These are phyloP conservation scores for Craseonycteris thonglongyai DNA, from an alignment of 2,113 vertebrate species.

Conservation along the genomic window DNA sequence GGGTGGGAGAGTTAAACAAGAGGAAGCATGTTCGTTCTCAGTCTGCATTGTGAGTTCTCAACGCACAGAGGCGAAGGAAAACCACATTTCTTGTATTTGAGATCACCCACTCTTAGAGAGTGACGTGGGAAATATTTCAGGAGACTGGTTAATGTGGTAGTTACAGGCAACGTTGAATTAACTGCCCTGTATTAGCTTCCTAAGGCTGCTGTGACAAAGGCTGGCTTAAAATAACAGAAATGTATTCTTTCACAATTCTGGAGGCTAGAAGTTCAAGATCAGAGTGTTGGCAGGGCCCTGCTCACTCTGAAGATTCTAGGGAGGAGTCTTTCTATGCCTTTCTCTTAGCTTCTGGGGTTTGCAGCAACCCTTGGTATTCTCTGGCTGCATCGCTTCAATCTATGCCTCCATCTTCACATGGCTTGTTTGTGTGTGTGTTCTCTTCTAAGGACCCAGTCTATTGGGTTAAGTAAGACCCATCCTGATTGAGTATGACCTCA, in stretches of 20 bases:
- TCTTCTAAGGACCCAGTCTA: not conserved
- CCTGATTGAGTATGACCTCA: too few species aligned
- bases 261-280: not conserved
- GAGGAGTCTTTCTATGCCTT: accelerated
- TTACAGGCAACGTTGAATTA: not conserved
- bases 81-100: not conserved
- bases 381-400: accelerated
- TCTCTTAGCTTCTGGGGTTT: not conserved
- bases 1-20: accelerated
- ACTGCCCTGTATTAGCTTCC: not conserved
- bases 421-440: not conserved
- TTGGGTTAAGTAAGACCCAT: not conserved
- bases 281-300: not conserved
- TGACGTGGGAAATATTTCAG: accelerated
- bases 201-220: not conserved
- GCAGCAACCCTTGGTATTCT: accelerated
- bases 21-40: accelerated
- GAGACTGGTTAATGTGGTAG: not conserved
- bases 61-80: not conserved
- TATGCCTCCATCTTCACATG: accelerated
- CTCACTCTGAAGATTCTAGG: not conserved
- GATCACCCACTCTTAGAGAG: not conserved
- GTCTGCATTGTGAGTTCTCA: not conserved
- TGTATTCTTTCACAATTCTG: not conserved
- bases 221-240: not conserved